These are phyloP conservation scores for Myotis lucifugus DNA, from an alignment of 2,113 vertebrate genomes.

Conservation along the genomic window DNA sequence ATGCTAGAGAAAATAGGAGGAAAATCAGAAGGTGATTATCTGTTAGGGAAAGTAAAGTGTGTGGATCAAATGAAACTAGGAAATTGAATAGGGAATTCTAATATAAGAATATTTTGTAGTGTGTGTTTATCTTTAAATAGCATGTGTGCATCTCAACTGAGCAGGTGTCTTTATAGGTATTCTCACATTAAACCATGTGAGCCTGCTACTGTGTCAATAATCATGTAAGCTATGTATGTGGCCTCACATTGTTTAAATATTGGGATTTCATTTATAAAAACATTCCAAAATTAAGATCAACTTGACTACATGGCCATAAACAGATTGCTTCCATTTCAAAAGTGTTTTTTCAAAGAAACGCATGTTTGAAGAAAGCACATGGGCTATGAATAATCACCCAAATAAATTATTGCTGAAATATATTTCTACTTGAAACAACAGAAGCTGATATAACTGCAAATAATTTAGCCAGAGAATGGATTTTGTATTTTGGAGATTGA, in stretches of 20 bases:
- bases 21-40: background rate
- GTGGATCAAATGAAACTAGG: background rate
- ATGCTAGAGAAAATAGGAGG: background rate
- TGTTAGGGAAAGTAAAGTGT: background rate
- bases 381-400: background rate
- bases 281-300: background rate
- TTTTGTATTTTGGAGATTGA: conserved; percentile 3
- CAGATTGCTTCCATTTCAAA: background rate
- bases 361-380: background rate
- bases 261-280: background rate
- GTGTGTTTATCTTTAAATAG: background rate
- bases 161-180: conserved; percentile 15
- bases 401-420: conserved; percentile 4
- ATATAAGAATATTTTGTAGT: background rate
- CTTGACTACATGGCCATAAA: background rate
- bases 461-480: background rate
- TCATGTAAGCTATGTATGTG: background rate
- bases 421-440: conserved; percentile 17
- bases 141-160: background rate
- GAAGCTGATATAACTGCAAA: conserved; percentile 21
- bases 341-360: background rate
- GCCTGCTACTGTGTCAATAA: background rate
- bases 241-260: background rate
- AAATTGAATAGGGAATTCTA: background rate
- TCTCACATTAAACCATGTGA: background rate